Percentiles rank a stretch among this genome's conserved stretches.
Conservation (phyloP, 2,797 vertebrate genomes). For the Coranthus polyacanthus region DNA sequence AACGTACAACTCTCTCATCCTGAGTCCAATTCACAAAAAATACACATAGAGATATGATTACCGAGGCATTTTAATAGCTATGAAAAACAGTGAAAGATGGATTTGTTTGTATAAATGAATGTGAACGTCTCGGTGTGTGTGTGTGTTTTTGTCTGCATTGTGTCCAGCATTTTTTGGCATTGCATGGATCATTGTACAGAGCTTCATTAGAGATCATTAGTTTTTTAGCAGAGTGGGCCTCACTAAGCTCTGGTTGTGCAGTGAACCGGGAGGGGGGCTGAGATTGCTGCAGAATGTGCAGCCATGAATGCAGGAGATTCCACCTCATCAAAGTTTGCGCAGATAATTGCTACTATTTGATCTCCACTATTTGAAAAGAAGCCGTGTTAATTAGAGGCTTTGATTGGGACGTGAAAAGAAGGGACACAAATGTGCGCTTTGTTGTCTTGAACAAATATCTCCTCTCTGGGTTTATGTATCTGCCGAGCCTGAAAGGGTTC, state of each 20-base stretch:
- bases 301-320: conserved; percentile 74
- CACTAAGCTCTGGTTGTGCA: conserved; percentile 66
- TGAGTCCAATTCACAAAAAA: background rate
- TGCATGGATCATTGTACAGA: conserved; percentile 45
- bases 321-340: conserved; percentile 76
- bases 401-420: conserved; percentile 68
- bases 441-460: conserved; percentile 73
- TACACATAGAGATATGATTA: conserved; percentile 1
- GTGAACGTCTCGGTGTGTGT: conserved; percentile 15
- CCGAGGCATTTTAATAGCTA: background rate
- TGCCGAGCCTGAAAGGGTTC: conserved; percentile 52
- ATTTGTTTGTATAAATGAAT: background rate
- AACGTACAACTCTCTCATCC: background rate
- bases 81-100: background rate
- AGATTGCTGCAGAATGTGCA: conserved; percentile 68
- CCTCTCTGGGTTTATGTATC: conserved; percentile 57
- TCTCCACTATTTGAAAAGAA: conserved; percentile 72
- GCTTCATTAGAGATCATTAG: conserved; percentile 71
- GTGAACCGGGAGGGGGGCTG: conserved; percentile 60
- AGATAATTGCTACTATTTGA: conserved; percentile 83
- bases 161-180: conserved; percentile 37
- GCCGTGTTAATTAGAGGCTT: conserved; percentile 82
- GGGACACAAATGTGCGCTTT: conserved; percentile 79
- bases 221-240: conserved; percentile 54
- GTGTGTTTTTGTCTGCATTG: conserved; percentile 39